These are phyloP conservation scores for Sus scrofa DNA, from an alignment of 2,113 vertebrate genomes.

Conservation along the genomic window DNA sequence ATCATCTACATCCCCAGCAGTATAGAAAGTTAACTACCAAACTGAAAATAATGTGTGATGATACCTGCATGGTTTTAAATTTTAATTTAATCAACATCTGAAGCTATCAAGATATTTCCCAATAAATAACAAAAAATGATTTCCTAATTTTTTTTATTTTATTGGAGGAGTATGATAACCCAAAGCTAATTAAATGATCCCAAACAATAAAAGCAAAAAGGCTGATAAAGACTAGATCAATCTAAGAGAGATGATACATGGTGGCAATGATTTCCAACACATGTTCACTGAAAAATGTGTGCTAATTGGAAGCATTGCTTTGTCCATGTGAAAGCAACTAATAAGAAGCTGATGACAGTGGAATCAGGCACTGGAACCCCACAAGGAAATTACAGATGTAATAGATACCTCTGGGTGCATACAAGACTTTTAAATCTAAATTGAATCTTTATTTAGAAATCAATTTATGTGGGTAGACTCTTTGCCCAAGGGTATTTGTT, in stretches of 20 bases:
- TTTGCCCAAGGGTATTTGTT: constrained; percentile 74
- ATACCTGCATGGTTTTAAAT: not conserved
- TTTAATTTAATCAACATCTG: not conserved
- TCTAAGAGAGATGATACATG: not conserved
- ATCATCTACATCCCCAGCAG: not conserved
- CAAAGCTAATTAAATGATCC: not conserved
- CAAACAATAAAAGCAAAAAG: constrained; percentile 38
- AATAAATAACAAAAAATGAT: not conserved
- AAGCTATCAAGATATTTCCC: not conserved
- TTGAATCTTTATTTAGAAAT: constrained; percentile 82
- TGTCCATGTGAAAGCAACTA: constrained; percentile 64
- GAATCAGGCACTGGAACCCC: constrained; percentile 64
- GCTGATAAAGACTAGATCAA: constrained; percentile 62
- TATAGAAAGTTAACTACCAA: not conserved
- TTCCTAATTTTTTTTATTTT: not conserved
- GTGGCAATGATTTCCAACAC: constrained; percentile 65
- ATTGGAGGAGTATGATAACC: not conserved
- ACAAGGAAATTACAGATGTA: constrained; percentile 45
- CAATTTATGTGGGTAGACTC: constrained; percentile 70
- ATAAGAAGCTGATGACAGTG: constrained; percentile 47
- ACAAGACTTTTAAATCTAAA: constrained; percentile 81
- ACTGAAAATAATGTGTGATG: not conserved
- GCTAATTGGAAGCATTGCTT: constrained; percentile 71
- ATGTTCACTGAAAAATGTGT: constrained; percentile 59
- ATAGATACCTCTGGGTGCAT: constrained; percentile 61